Evolutionary conservation across 2,888 invertebrate species (phyloP), one percentile per base, ranked within the genome.

Genomic region (Amblyjoppa fuscipennis): DNA sequence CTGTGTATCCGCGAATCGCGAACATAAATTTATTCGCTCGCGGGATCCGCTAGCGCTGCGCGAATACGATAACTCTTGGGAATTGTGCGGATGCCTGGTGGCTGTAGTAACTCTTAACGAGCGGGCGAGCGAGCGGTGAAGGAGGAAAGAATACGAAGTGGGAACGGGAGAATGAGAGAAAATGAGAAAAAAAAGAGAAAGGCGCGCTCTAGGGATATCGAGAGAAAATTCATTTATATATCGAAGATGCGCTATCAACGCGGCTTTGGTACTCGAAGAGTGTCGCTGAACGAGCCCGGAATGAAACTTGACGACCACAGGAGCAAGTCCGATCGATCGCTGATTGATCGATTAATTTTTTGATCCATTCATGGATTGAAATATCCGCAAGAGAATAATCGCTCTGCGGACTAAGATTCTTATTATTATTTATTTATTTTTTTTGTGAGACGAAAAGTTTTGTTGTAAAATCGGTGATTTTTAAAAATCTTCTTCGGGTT

Each of bases 11-110:
- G 61, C 61, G 45, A 64, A 53, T 53, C 45, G 75, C 16, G 49
- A 41, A 71, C 45, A 80, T 80, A 80, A 84, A 84, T 71, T 84
- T 70, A 84, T 84, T 70, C 79, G 64, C 64, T 70, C 61, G 59
- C 69, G 68, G 68, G 25, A 25, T 38, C 59, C 73, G 69, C 45
- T 9, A 64, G 74, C 53, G 51, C 75, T 53, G 28, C 64, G 75
- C 75, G 75, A 80, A 84, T 84, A 84, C 79, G 74, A 83, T 83
- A 83, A 83, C 70, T 84, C 84, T 76, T 71, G 79, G 76, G 75
- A 80, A 84, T 84, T 76, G 80, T 76, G 79, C 49, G 70, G 71
- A 64, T 64, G 38, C 41, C 28, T 56, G 84, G 80, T 76, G 76
- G 70, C 80, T 75, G 45, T 56, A 56, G 74, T 80, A 59, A 59